A percentile compares a stretch with the other conserved stretches of the same genome.
Conservation (phyloP, 1,140 invertebrate genomes). For the Oncopeltus fasciatus region DNA sequence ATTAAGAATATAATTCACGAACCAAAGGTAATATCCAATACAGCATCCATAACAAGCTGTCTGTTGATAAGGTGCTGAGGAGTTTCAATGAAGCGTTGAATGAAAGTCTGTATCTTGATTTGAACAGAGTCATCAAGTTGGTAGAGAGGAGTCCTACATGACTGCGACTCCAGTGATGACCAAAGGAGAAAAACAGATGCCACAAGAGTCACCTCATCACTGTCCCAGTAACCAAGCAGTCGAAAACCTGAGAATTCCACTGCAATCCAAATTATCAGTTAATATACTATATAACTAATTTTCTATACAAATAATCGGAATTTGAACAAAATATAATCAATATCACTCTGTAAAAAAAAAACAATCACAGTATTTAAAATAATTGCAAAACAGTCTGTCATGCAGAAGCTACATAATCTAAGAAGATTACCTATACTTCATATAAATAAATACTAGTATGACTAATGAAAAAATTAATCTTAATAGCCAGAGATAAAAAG, state of each 20-base stretch:
- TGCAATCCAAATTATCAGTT: too few relatives aligned
- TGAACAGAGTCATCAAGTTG: not conserved
- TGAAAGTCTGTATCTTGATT: not conserved
- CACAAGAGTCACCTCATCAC: conserved; percentile 4
- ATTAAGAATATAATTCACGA: too few relatives aligned
- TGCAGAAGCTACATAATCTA: not conserved
- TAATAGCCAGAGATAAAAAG: too few relatives aligned
- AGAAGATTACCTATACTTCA: not conserved
- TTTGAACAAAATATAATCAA: not conserved
- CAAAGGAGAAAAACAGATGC: not conserved
- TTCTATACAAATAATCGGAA: not conserved
- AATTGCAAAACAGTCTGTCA: not conserved
- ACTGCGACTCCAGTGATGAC: not conserved
- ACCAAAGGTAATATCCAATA: not conserved
- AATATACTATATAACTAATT: too few relatives aligned
- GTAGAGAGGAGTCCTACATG: not conserved
- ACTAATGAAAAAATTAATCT: too few relatives aligned
- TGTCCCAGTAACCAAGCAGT: not conserved
- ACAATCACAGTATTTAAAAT: not conserved
- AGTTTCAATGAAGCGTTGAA: conserved; percentile 3
- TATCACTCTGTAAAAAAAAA: not conserved
- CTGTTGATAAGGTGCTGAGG: not conserved
- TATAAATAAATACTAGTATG: not conserved
- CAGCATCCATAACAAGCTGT: not conserved
- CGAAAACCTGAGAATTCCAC: not conserved